Base-by-base conservation (phyloP, 1,140 invertebrate genomes). In the Drosophila gunungcola region DNA sequence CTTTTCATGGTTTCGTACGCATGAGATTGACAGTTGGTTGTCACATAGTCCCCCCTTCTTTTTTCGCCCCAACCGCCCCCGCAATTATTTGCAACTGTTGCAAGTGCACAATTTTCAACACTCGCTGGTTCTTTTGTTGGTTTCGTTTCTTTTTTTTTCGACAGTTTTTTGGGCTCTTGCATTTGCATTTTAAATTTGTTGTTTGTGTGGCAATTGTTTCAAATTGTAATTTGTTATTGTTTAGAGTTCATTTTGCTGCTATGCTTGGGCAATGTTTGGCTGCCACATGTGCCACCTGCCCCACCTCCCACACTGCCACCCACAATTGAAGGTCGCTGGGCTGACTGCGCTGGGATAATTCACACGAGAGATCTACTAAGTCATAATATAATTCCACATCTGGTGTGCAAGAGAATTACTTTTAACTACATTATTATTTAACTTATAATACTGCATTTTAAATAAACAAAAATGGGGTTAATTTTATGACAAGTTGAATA, bases 1-100 rank as follows among this genome's bases (percentile, higher is more conserved):
- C 55, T 70, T 83, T 90, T 91, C 88, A 91, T 91, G 88, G 88
- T 79, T 90, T 91, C 73, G 68, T 91, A 91, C 88, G 82, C 88
- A 91, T 78, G 82, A 91, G 88, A 91, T 90, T 91, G 88, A 91
- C 82, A 84, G 82, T 83, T 48, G 58, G 64, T 80, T 80, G 76
- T 84, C 76, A 83, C 72, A 76, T 77, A 32, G 42, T 7, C 43
- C 27, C 29, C 60, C 29, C 56, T 39, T n/a, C 34, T 27, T 38
- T 16, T 3, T 41, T 9, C 11, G 4, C 29, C 3, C n/a, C 43
- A 13, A 7, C 11, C 45, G 7, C 56, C 12, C 53, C 36, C 56
- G 16, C 21, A 45, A 43, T 54, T 76, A 57, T 48, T 45, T 58
- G 65, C 73, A 70, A 72, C 65, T 63, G 57, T 78, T 78, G 75